phyloP scores from a whole-genome alignment of 2,113 vertebrate species.

The Drymodes brunneopygia region DNA sequence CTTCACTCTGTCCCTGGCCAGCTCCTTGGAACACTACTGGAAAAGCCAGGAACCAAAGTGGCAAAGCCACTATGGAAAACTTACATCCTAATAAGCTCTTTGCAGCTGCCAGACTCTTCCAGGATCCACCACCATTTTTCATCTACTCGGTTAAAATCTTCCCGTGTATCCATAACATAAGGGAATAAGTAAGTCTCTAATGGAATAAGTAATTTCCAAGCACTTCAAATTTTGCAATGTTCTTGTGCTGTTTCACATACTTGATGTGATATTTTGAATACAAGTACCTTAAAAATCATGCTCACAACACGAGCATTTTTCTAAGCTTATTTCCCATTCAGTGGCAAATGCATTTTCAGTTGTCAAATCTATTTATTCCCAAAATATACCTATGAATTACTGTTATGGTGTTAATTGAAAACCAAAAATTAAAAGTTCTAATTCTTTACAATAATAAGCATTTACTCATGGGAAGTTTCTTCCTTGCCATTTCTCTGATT shows the following conservation, averaged over 20 bases:
- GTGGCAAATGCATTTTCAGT: not conserved
- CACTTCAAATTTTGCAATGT: not conserved
- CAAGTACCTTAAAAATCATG: not conserved
- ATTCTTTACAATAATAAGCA: not conserved
- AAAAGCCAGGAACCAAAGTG: not conserved
- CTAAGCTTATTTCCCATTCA: not conserved
- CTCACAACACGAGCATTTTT: not conserved
- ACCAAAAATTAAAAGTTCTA: not conserved
- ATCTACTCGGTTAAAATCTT: not conserved
- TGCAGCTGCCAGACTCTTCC: not conserved
- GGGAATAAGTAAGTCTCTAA: not conserved
- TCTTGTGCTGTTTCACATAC: not conserved
- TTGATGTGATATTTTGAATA: not conserved
- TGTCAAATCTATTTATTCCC: not conserved
- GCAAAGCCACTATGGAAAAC: not conserved
- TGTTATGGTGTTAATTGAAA: not conserved
- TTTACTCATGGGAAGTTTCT: not conserved
- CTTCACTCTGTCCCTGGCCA: not conserved
- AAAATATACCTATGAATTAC: not conserved
- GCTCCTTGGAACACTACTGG: not conserved
- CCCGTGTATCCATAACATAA: not conserved
- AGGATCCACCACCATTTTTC: not conserved
- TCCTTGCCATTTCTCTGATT: not conserved
- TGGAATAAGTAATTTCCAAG: not conserved
- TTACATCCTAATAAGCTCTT: not conserved